These are phyloP conservation scores for Achatina immaculata DNA, from an alignment of 1,140 invertebrate species.

Conservation along the genomic window DNA sequence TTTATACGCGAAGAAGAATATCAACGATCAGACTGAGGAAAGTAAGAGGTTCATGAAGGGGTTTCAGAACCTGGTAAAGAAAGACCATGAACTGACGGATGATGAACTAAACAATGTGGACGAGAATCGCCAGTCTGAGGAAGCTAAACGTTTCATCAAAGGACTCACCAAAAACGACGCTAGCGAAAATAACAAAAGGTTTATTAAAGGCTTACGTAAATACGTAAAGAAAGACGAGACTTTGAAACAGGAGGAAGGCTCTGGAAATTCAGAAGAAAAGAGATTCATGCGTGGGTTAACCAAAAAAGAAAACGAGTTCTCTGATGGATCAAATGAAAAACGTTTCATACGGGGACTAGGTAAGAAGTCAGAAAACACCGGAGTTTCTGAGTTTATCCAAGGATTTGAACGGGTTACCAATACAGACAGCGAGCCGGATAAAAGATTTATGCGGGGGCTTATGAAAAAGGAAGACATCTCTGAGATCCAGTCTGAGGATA, in stretches of 20 bases:
- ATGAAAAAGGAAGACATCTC: constrained; percentile 3
- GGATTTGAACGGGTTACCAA: neutral
- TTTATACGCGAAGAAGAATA: neutral
- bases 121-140: neutral
- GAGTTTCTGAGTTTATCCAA: neutral
- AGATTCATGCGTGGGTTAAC: neutral
- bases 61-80: neutral
- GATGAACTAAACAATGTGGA: neutral
- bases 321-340: neutral
- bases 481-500: neutral
- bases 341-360: neutral
- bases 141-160: neutral
- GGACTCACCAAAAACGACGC: neutral
- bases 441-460: neutral
- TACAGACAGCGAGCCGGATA: neutral
- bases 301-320: neutral
- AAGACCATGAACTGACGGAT: neutral
- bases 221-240: constrained; percentile 9
- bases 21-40: neutral
- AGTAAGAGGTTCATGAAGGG: neutral
- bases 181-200: neutral
- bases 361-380: neutral
- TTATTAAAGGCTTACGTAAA: neutral
- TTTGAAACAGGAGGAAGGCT: neutral
- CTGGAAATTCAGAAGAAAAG: neutral